Percentiles rank a stretch among this genome's conserved stretches.
phyloP scores from a whole-genome alignment of 2,888 invertebrate species.

The Eupsilia transversa region DNA sequence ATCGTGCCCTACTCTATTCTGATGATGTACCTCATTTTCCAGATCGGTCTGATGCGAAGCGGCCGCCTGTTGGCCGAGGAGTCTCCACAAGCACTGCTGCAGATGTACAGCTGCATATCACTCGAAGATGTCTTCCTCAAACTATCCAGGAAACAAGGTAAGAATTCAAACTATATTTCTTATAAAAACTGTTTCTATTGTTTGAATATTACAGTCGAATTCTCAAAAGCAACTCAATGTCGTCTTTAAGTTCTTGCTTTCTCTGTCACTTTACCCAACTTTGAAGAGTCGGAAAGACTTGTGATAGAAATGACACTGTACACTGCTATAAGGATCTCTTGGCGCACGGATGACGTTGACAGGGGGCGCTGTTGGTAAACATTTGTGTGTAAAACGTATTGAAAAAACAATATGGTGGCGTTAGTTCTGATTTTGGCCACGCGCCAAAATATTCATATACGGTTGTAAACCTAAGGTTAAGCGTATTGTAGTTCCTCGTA shows the following conservation, averaged over 20 bases:
- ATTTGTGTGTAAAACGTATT: too few species aligned
- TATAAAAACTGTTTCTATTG: constrained; percentile 1
- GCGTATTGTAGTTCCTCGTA: neutral
- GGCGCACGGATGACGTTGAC: too few species aligned
- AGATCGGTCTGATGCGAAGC: constrained; percentile 98
- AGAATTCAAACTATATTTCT: constrained; percentile 20
- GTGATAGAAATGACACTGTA: neutral
- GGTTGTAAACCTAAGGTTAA: neutral
- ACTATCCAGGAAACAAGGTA: constrained; percentile 94
- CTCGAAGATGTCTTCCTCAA: constrained; percentile 98
- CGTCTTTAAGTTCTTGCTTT: too few species aligned
- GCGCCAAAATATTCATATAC: too few species aligned
- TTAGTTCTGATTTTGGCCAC: too few species aligned
- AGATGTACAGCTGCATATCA: constrained; percentile 95
- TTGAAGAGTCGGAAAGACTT: neutral
- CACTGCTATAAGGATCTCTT: too few species aligned
- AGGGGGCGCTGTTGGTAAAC: too few species aligned
- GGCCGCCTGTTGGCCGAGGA: constrained; percentile 97
- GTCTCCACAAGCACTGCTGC: constrained; percentile 94
- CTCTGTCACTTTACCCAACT: neutral
- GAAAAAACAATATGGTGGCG: too few species aligned
- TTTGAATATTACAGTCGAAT: constrained; percentile 18
- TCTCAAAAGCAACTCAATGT: neutral
- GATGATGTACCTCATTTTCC: constrained; percentile 51
- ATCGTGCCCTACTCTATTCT: neutral